Conservation (phyloP, 2,888 invertebrate species). For the Lasioglossum leucozonium region DNA sequence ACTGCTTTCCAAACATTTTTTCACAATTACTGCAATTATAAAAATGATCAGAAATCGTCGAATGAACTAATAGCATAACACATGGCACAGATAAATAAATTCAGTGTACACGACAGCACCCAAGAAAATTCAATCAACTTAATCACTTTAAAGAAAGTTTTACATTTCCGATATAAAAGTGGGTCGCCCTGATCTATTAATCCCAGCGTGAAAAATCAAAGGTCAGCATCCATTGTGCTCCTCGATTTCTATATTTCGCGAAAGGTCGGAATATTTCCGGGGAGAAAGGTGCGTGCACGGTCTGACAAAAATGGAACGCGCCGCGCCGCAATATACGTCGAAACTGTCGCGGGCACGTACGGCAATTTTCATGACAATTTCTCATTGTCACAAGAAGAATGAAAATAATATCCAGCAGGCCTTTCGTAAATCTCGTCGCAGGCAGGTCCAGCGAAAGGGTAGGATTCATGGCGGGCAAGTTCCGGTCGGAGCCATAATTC, state of each 20-base stretch:
- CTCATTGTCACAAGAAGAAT: conserved; percentile 6
- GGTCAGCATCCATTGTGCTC: background rate
- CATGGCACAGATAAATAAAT: too few species aligned
- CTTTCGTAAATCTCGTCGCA: conserved; percentile 37
- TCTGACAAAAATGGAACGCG: background rate
- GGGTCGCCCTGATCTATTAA: background rate
- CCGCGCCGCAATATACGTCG: background rate
- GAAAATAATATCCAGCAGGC: conserved; percentile 32
- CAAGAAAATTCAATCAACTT: too few species aligned
- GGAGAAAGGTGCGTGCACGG: background rate
- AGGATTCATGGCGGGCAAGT: conserved; percentile 45
- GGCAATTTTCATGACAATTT: background rate
- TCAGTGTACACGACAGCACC: too few species aligned
- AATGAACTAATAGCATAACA: background rate
- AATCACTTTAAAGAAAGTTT: background rate
- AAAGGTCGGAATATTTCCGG: background rate
- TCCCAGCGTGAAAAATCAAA: background rate
- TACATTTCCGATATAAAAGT: background rate
- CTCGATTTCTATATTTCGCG: background rate
- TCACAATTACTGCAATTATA: background rate
- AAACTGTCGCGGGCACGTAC: background rate
- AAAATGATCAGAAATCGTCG: background rate
- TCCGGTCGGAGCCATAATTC: conserved; percentile 36
- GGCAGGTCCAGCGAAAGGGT: background rate
- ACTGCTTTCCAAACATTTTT: too few species aligned